Evolutionary conservation across 2,888 invertebrate species (phyloP).

Genomic region (Lottia gigantea): DNA sequence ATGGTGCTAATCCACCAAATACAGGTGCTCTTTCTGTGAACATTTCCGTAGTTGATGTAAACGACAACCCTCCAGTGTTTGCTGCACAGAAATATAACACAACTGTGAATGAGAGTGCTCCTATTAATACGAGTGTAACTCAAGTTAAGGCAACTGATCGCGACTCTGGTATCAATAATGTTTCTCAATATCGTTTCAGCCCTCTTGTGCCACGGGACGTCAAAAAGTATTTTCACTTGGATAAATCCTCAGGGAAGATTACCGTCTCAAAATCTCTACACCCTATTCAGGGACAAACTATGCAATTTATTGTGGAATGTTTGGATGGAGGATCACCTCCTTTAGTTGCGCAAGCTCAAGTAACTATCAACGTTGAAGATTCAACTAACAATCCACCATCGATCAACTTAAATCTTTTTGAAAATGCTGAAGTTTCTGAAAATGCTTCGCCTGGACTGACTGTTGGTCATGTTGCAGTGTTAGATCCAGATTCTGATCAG

Average conservation of each 20-base stretch:
- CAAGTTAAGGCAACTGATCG: constrained; percentile 84
- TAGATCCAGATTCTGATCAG: constrained; percentile 49
- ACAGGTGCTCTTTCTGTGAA: constrained; percentile 39
- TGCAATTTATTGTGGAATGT: constrained; percentile 44
- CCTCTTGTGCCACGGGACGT: constrained; percentile 39
- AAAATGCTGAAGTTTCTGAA: constrained; percentile 47
- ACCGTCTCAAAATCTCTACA: constrained; percentile 44
- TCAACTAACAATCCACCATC: constrained; percentile 95
- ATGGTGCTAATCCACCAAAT: constrained; percentile 40
- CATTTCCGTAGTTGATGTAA: constrained; percentile 42
- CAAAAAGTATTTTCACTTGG: constrained; percentile 39
- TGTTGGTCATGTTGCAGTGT: constrained; percentile 50
- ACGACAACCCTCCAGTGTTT: constrained; percentile 49
- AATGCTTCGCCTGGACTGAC: constrained; percentile 50
- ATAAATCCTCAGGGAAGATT: constrained; percentile 46
- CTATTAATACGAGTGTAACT: constrained; percentile 33
- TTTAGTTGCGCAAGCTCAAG: constrained; percentile 45
- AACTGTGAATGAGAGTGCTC: constrained; percentile 41
- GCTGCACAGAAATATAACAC: constrained; percentile 38
- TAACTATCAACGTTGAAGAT: constrained; percentile 74
- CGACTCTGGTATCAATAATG: constrained; percentile 83
- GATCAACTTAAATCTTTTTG: constrained; percentile 51
- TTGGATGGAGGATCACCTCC: constrained; percentile 49
- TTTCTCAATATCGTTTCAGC: constrained; percentile 68
- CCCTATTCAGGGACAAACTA: constrained; percentile 43